phyloP scores from a whole-genome alignment of 2,888 invertebrate species.

The Mimumesa dahlbomi region DNA sequence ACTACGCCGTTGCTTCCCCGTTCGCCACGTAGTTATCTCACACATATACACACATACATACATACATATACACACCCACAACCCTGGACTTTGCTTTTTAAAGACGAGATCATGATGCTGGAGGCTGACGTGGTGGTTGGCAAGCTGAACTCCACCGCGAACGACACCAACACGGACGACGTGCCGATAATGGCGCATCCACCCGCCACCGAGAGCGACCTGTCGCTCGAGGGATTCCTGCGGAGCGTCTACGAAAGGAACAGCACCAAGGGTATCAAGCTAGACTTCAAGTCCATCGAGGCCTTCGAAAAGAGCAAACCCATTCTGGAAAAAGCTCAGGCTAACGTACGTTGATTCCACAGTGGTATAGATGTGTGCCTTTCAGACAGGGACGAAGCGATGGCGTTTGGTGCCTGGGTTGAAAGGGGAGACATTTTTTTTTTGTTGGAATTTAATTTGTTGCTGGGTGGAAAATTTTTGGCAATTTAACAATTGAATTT shows the following conservation, averaged over 20 bases:
- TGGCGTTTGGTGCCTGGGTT: no score
- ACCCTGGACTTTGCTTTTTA: slow-evolving; percentile 45
- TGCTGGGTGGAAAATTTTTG: no score
- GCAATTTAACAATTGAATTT: no score
- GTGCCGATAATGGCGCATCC: slow-evolving; percentile 94
- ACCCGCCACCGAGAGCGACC: slow-evolving; percentile 86
- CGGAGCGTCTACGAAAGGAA: slow-evolving; percentile 81
- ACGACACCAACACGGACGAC: slow-evolving; percentile 79
- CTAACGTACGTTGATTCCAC: slow-evolving; percentile 75
- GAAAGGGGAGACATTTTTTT: no score
- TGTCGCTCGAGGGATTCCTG: slow-evolving; percentile 88
- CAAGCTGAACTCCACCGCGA: slow-evolving; percentile 79
- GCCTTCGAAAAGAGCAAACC: slow-evolving; percentile 84
- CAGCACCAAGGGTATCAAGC: slow-evolving; percentile 89
- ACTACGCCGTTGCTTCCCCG: no score
- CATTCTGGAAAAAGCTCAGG: slow-evolving; percentile 77
- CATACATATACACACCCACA: background rate
- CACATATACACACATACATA: background rate
- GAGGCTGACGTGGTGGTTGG: slow-evolving; percentile 93
- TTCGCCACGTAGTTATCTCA: background rate
- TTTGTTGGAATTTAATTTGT: no score
- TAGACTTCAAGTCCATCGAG: slow-evolving; percentile 92
- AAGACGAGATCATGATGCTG: slow-evolving; percentile 87
- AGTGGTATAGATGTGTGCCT: no score
- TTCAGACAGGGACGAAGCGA: no score